Conservation (phyloP, 2,113 vertebrate species). For the Pteropus alecto region DNA sequence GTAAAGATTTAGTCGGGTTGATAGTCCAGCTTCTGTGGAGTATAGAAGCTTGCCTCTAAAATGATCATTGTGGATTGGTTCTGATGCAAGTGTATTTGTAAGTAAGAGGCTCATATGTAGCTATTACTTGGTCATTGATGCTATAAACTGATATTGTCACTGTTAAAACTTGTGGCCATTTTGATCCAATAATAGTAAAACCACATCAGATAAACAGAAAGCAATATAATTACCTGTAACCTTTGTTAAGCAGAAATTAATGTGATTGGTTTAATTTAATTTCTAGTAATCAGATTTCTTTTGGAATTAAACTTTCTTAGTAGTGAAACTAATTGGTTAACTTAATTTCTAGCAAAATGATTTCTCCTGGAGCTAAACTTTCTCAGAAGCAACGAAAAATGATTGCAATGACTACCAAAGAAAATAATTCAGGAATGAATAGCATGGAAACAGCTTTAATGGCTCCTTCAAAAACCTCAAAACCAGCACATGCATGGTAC, state of each 20-base stretch:
- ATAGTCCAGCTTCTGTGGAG: background rate
- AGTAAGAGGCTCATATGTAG: background rate
- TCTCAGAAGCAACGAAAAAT: slow-evolving; percentile 98
- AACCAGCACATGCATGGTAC: slow-evolving; percentile 91
- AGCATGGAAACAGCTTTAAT: slow-evolving; percentile 82
- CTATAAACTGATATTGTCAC: background rate
- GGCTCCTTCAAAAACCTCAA: slow-evolving; percentile 81
- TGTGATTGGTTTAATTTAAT: slow-evolving; percentile 50
- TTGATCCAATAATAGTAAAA: slow-evolving; percentile 33
- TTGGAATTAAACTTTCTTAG: slow-evolving; percentile 83
- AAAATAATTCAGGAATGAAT: slow-evolving; percentile 78
- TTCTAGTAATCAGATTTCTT: slow-evolving; percentile 81
- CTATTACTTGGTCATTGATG: background rate
- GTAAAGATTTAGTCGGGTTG: background rate
- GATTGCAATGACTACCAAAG: slow-evolving; percentile 92
- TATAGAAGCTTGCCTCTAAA: background rate
- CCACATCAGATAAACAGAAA: slow-evolving; percentile 6
- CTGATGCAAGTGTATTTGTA: background rate
- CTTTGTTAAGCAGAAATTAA: slow-evolving; percentile 16
- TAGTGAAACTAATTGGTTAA: slow-evolving; percentile 35
- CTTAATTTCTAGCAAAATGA: slow-evolving; percentile 83
- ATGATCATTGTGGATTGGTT: background rate
- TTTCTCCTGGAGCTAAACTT: slow-evolving; percentile 87
- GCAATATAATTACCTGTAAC: background rate
- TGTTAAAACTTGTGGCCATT: background rate